Conservation (phyloP, 2,888 invertebrate species). For the Erebia aethiops region DNA sequence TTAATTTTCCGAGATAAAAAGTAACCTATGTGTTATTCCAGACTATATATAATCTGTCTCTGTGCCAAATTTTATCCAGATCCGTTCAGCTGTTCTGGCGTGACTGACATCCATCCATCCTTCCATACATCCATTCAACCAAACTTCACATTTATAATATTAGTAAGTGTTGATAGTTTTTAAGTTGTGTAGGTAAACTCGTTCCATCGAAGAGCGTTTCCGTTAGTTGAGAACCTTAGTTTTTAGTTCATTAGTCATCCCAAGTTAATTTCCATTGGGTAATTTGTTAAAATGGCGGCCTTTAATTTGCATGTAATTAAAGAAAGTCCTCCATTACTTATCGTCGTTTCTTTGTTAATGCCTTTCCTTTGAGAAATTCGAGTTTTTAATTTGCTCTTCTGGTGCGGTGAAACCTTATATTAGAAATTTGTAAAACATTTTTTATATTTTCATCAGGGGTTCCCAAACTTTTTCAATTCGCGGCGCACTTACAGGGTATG, state of each 20-base stretch:
- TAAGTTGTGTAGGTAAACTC: constrained; percentile 20
- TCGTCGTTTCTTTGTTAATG: constrained; percentile 29
- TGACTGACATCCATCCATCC: no score
- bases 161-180: no score
- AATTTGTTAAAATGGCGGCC: constrained; percentile 47
- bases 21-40: no score
- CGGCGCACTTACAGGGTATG: no score
- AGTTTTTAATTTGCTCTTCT: not conserved
- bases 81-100: no score
- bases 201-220: constrained; percentile 33
- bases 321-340: constrained; percentile 44
- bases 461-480: no score
- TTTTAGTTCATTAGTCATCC: constrained; percentile 45
- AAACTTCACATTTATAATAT: no score
- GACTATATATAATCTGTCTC: no score
- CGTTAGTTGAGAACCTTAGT: constrained; percentile 33
- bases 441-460: not conserved
- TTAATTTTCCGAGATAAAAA: no score
- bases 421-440: not conserved
- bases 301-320: constrained; percentile 63
- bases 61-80: no score
- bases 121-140: no score
- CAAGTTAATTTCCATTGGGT: constrained; percentile 43
- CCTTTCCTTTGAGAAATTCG: constrained; percentile 1
- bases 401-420: not conserved